Percentiles rank a stretch among this genome's conserved stretches.
Evolutionary conservation across 2,797 vertebrate genomes (phyloP).

Genomic region (Tokudaia muenninki): DNA sequence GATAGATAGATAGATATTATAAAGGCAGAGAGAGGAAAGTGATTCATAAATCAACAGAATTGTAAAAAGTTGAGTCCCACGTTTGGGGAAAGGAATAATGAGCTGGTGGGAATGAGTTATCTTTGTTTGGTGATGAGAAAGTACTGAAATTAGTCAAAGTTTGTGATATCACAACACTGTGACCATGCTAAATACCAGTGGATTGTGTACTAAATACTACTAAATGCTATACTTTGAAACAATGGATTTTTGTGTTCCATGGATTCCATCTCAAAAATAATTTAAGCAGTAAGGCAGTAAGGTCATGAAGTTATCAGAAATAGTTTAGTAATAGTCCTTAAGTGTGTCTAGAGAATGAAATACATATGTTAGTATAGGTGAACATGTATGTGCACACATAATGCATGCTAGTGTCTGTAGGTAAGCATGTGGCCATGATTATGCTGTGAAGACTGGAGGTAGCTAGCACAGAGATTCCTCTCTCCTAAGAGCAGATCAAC

Average conservation of each 20-base stretch:
- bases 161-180: background rate
- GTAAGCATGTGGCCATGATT: background rate
- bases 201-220: background rate
- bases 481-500: conserved; percentile 77
- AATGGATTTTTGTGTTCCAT: background rate
- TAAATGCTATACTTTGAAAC: background rate
- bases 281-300: background rate
- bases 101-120: background rate
- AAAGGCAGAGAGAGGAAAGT: background rate
- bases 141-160: background rate
- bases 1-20: too few relatives aligned
- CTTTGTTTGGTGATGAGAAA: background rate
- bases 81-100: background rate
- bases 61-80: background rate
- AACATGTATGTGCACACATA: background rate
- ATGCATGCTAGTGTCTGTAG: too few relatives aligned
- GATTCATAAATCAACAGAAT: background rate
- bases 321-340: background rate
- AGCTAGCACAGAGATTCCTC: background rate
- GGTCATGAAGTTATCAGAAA: background rate
- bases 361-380: background rate
- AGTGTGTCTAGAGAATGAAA: background rate
- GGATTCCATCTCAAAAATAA: background rate
- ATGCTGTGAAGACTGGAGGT: background rate
- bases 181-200: background rate